Evolutionary conservation across 2,113 vertebrate genomes (phyloP).

Genomic region (Rafetus swinhoei): DNA sequence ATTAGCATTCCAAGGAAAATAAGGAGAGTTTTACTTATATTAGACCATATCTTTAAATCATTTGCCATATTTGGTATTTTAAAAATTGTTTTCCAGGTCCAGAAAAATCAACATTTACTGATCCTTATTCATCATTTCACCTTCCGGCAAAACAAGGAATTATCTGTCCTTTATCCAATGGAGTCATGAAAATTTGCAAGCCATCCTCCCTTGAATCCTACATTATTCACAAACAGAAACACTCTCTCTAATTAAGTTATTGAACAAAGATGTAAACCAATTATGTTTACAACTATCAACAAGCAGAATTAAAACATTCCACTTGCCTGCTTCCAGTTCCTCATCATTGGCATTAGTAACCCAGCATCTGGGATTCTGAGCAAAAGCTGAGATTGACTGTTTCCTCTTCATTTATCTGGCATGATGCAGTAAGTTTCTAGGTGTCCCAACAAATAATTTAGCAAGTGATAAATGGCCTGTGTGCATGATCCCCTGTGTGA

Average conservation of each 20-base stretch:
- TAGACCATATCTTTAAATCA: slow-evolving; percentile 43
- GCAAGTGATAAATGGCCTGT: neutral
- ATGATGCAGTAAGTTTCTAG: slow-evolving; percentile 17
- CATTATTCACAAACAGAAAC: slow-evolving; percentile 50
- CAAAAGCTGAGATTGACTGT: slow-evolving; percentile 44
- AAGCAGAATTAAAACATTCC: slow-evolving; percentile 75
- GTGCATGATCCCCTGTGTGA: neutral
- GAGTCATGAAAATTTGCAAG: slow-evolving; percentile 55
- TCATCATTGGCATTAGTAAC: slow-evolving; percentile 60
- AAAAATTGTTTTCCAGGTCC: slow-evolving; percentile 42
- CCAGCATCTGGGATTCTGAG: slow-evolving; percentile 57
- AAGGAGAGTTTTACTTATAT: slow-evolving; percentile 19
- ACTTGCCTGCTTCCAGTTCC: slow-evolving; percentile 51
- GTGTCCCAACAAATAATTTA: slow-evolving; percentile 18
- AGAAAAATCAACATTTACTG: slow-evolving; percentile 66
- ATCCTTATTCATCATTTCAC: slow-evolving; percentile 54
- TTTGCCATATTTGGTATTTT: slow-evolving; percentile 55
- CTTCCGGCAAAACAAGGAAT: slow-evolving; percentile 44
- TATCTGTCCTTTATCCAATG: slow-evolving; percentile 67
- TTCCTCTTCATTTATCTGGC: slow-evolving; percentile 58
- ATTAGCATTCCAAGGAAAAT: slow-evolving; percentile 50
- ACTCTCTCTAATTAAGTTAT: slow-evolving; percentile 72
- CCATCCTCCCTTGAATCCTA: slow-evolving; percentile 26
- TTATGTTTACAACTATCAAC: slow-evolving; percentile 69
- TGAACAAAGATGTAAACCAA: slow-evolving; percentile 71